Percentiles rank a stretch among this genome's conserved stretches.
phyloP scores from a whole-genome alignment of 2,797 vertebrate species.

The Intellagama lesueurii region DNA sequence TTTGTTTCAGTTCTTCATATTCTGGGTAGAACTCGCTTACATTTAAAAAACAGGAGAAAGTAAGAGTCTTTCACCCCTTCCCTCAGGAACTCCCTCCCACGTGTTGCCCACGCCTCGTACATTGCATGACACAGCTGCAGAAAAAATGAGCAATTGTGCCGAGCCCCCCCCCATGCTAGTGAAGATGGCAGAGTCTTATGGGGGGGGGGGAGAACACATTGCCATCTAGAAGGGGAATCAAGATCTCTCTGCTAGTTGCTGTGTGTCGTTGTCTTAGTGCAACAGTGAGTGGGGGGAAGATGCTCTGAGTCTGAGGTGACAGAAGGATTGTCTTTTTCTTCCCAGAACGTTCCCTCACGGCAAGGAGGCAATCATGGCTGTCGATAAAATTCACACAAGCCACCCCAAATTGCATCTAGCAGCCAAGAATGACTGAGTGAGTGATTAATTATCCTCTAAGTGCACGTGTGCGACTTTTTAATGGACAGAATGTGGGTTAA shows the following conservation, averaged over 20 bases:
- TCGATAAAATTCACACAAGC: not conserved
- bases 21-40: too few relatives aligned
- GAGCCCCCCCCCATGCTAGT: not conserved
- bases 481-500: conserved; percentile 8
- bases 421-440: conserved; percentile 11
- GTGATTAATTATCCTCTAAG: conserved; percentile 32
- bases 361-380: not conserved
- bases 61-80: too few relatives aligned
- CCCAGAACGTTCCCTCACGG: not conserved
- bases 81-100: too few relatives aligned
- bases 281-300: not conserved
- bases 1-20: too few relatives aligned
- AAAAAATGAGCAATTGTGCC: not conserved
- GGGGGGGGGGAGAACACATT: not conserved
- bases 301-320: too few relatives aligned
- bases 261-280: not conserved
- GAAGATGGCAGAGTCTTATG: not conserved
- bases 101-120: too few relatives aligned
- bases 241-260: not conserved
- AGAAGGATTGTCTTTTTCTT: not conserved
- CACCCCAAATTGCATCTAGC: conserved; percentile 4
- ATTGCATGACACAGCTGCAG: not conserved
- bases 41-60: too few relatives aligned
- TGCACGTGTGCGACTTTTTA: conserved; percentile 7
- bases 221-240: not conserved